Evolutionary conservation across 2,113 vertebrate species (phyloP).

Genomic region (Aphelocoma coerulescens): DNA sequence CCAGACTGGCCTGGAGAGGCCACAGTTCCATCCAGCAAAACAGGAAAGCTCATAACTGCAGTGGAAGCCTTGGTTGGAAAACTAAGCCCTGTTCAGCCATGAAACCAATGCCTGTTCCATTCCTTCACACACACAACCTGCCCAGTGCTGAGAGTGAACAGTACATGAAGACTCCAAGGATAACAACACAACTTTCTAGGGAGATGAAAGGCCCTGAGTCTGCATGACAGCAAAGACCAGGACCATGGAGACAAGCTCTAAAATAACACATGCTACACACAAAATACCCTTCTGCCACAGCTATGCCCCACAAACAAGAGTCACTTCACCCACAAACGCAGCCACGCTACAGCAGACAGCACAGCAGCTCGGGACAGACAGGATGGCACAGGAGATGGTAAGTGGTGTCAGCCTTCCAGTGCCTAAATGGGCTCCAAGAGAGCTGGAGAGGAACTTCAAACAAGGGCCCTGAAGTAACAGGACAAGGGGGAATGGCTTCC

Average conservation of each 20-base stretch:
- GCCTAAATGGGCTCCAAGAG: neutral
- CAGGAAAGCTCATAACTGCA: neutral
- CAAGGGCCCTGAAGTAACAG: neutral
- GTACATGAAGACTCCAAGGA: rapidly evolving
- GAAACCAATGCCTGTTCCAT: neutral
- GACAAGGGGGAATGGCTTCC: neutral
- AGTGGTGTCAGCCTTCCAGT: neutral
- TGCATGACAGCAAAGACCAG: neutral
- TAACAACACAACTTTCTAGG: neutral
- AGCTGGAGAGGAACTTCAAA: neutral
- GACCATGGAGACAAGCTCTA: neutral
- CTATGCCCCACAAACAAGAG: neutral
- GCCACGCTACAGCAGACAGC: neutral
- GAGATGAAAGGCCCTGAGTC: neutral
- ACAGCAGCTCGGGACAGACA: neutral
- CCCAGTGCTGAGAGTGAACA: neutral
- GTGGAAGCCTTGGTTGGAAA: neutral
- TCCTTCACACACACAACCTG: neutral
- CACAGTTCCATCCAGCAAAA: neutral
- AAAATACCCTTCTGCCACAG: neutral
- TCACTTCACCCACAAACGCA: neutral
- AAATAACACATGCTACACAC: neutral
- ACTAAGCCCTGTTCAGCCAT: neutral
- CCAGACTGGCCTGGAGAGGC: neutral
- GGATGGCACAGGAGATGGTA: neutral